A percentile compares a stretch with the other conserved stretches of the same genome.
These are phyloP conservation scores for Brachyrhaphis roseni DNA, from an alignment of 2,797 vertebrate genomes.

Conservation along the genomic window DNA sequence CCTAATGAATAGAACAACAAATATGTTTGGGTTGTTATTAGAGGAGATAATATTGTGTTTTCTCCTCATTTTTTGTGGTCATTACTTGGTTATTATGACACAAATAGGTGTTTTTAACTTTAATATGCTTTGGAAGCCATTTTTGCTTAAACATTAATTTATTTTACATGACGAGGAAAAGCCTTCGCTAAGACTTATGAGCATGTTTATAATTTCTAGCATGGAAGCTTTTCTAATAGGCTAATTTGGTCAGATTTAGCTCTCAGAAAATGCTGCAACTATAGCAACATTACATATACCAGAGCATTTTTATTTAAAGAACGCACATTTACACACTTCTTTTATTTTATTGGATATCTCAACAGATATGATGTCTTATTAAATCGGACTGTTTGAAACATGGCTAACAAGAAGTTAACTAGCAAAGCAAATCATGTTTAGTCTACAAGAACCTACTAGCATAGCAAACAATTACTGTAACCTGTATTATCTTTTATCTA, in stretches of 20 bases:
- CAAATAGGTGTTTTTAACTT: neutral
- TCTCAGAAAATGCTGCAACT: neutral
- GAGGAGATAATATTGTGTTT: slow-evolving; percentile 9
- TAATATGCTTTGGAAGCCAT: neutral
- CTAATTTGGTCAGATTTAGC: neutral
- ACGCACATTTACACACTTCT: neutral
- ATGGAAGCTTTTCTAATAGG: neutral
- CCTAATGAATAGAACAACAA: neutral
- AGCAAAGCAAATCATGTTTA: neutral
- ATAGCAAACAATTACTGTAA: neutral
- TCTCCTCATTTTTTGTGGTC: neutral
- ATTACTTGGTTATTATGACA: slow-evolving; percentile 13
- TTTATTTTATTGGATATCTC: neutral
- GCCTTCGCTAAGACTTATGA: neutral
- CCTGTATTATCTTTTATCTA: neutral
- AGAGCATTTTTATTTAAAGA: neutral
- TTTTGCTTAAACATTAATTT: neutral
- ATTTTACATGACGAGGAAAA: neutral
- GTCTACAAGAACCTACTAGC: neutral
- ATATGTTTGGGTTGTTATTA: neutral
- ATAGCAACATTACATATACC: neutral
- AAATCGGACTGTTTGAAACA: neutral
- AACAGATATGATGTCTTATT: neutral
- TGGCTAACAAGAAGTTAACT: neutral
- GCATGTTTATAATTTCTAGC: neutral